These are phyloP conservation scores for Calephelis perditalis DNA, from an alignment of 2,888 invertebrate genomes.

Conservation along the genomic window DNA sequence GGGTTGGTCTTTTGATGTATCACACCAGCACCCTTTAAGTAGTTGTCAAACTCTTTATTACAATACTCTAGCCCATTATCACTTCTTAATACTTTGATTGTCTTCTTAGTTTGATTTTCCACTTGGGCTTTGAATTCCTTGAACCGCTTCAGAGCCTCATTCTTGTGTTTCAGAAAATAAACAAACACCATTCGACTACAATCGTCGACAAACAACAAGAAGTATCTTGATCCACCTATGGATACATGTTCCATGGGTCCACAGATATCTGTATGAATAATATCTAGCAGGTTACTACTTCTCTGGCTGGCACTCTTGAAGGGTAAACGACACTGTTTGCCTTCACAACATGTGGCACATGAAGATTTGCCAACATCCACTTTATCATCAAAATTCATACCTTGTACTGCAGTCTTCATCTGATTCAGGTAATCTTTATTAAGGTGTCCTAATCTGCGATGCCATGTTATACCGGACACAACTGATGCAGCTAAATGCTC, in stretches of 20 bases:
- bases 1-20: no score
- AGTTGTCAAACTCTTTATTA: no score
- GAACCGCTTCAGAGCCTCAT: background rate
- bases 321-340: slow-evolving; percentile 4
- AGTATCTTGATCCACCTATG: background rate
- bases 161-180: slow-evolving; percentile 38
- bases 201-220: slow-evolving; percentile 38
- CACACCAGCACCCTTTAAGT: no score
- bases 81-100: no score
- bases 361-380: slow-evolving; percentile 2
- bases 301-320: background rate
- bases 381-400: slow-evolving; percentile 1
- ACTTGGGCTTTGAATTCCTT: slow-evolving; percentile 16
- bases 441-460: background rate
- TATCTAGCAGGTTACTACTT: background rate
- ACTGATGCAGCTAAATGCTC: background rate
- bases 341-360: slow-evolving; percentile 4
- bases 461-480: background rate
- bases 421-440: background rate
- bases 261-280: background rate
- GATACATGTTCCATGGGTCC: background rate
- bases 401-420: slow-evolving; percentile 4
- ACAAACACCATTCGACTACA: slow-evolving; percentile 26
- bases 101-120: no score
- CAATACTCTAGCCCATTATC: no score